Evolutionary conservation across 2,888 invertebrate genomes (phyloP), one percentile per base, ranked within the genome.

Genomic region (Aleiodes leptofemur): DNA sequence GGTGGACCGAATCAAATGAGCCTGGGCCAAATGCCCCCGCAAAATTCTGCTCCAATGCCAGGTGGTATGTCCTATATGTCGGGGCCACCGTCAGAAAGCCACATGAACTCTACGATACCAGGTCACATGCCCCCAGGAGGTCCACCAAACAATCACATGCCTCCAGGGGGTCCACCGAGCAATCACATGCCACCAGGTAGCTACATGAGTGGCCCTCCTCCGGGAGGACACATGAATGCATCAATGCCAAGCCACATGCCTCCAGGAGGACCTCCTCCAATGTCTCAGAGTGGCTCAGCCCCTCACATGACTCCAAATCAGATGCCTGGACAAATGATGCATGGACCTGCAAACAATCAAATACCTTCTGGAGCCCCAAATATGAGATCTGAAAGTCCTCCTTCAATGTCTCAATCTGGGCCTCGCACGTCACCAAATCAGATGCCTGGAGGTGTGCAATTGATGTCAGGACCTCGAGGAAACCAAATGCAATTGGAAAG

Each of bases 161-260:
- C 74, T 0, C 16, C 68, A 34, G 87, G 87, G 79, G 85, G 88
- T 7, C 89, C 91, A 13, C 91, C 81, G 4, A 71, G 80, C 51
- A 71, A 74, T 38, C 78, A 76, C 3, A 77, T 79, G 16, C 82
- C 81, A 8, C 74, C 69, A 23, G 53, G 71, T 86, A 85, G 87
- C 5, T 87, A 85, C 81, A 84, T 85, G 43, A 84, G 84, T 29
- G 85, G 83, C 38, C 86, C 86, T n/a, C 83, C 78, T 31, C 82
- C 81, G 9, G 74, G 78, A 23, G 78, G 73, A 8, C 80, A 80
- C 66, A 79, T 82, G 55, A 80, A 76, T 43, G 51, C 82, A 7
- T 51, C 59, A 23, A 76, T 74, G 73, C 71, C 78, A 14, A 74
- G 56, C 56, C 76, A 77, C 9, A 74, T 79, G 61, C 76, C 76